Percentiles rank a stretch among this genome's conserved stretches.
These are phyloP conservation scores for Dryobates pubescens DNA, from an alignment of 2,797 vertebrate genomes.

Conservation along the genomic window DNA sequence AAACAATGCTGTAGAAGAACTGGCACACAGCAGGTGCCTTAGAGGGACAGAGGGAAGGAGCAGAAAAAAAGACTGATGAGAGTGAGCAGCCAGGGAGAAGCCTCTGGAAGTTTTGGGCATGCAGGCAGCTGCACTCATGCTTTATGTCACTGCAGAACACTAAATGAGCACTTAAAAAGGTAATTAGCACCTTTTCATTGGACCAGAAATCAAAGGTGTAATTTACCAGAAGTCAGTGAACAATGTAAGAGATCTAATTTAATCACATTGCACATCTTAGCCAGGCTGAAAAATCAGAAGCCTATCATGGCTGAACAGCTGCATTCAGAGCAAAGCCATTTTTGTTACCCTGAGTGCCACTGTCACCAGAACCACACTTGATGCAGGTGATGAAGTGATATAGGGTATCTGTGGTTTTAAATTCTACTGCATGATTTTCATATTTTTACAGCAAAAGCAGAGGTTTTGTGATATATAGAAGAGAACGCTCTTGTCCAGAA, in stretches of 20 bases:
- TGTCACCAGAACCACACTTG: not conserved
- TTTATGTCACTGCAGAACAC: slow-evolving; percentile 72
- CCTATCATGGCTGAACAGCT: not conserved
- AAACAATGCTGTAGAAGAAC: slow-evolving; percentile 43
- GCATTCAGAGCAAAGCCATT: not conserved
- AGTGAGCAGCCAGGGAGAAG: slow-evolving; percentile 47
- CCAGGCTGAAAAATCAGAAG: slow-evolving; percentile 45
- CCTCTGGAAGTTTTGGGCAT: slow-evolving; percentile 55
- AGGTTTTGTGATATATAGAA: accelerated
- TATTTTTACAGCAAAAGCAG: not conserved
- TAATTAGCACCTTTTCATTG: slow-evolving; percentile 75
- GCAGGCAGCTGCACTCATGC: slow-evolving; percentile 49
- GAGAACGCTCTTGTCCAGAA: not conserved
- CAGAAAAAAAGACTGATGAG: slow-evolving; percentile 39
- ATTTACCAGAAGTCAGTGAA: slow-evolving; percentile 73
- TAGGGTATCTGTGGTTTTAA: not conserved
- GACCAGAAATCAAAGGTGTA: slow-evolving; percentile 75
- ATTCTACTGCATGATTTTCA: not conserved
- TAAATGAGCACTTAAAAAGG: slow-evolving; percentile 72
- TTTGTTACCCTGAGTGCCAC: not conserved
- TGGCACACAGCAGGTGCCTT: slow-evolving; percentile 50
- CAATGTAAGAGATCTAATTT: slow-evolving; percentile 70
- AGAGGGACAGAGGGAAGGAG: slow-evolving; percentile 51
- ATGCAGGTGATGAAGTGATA: not conserved
- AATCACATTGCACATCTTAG: slow-evolving; percentile 3